A percentile compares a stretch with the other conserved stretches of the same genome.
phyloP scores from a whole-genome alignment of 2,797 vertebrate genomes.

The Dryobates pubescens region DNA sequence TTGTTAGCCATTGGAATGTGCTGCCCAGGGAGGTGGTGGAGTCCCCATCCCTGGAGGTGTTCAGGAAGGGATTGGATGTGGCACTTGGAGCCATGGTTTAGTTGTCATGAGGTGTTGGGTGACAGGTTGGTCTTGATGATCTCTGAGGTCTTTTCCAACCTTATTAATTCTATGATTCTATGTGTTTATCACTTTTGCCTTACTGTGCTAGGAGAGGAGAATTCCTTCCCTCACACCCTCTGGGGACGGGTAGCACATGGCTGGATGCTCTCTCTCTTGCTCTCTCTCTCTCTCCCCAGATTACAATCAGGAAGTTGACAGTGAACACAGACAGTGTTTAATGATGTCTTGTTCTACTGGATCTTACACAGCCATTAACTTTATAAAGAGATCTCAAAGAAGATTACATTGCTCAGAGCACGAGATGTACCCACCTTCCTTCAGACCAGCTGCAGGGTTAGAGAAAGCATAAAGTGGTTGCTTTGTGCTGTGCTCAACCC shows the following conservation, averaged over 20 bases:
- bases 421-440: background rate
- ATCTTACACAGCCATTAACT: conserved; percentile 37
- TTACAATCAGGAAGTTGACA: conserved; percentile 71
- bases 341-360: conserved; percentile 39
- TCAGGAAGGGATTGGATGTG: too few species aligned
- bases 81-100: too few species aligned
- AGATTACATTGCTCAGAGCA: background rate
- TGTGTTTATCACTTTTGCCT: background rate
- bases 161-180: too few species aligned
- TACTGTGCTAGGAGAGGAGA: background rate
- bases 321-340: conserved; percentile 22
- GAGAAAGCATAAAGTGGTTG: background rate
- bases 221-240: background rate
- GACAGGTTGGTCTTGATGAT: too few species aligned
- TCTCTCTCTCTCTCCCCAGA: background rate
- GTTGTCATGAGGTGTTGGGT: too few species aligned
- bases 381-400: conserved; percentile 27
- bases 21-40: too few species aligned
- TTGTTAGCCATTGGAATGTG: too few species aligned
- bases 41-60: too few species aligned
- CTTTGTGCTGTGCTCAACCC: background rate
- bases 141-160: too few species aligned
- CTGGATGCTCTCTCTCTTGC: conserved; percentile 25
- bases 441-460: background rate
- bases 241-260: background rate